Evolutionary conservation across 2,888 invertebrate genomes (phyloP).

Genomic region (Drosophila pseudotalamancana): DNA sequence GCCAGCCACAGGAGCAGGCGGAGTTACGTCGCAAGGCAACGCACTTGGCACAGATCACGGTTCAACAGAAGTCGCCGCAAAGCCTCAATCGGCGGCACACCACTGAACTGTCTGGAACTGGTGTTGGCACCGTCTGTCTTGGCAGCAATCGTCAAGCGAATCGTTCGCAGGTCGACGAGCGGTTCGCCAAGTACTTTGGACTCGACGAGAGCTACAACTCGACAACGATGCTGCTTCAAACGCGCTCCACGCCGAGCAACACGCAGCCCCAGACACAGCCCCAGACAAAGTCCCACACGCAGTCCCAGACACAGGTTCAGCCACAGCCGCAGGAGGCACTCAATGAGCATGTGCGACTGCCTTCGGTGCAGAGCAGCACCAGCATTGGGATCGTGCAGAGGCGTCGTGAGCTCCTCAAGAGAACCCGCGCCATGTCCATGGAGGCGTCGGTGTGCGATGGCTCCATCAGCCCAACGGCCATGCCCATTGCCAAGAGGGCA

Average conservation of each 20-base stretch:
- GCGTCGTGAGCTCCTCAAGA: slow-evolving; percentile 74
- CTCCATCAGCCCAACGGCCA: slow-evolving; percentile 42
- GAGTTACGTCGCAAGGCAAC: slow-evolving; percentile 75
- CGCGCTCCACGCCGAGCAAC: too few relatives aligned
- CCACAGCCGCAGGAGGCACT: slow-evolving; percentile 40
- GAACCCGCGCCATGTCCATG: slow-evolving; percentile 76
- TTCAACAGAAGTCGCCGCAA: slow-evolving; percentile 35
- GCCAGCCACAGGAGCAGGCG: slow-evolving; percentile 49
- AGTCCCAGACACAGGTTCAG: too few relatives aligned
- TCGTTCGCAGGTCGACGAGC: slow-evolving; percentile 61
- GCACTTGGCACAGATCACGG: slow-evolving; percentile 43
- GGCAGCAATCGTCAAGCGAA: slow-evolving; percentile 2
- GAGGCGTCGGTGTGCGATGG: slow-evolving; percentile 37
- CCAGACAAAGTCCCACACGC: too few relatives aligned
- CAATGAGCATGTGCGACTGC: slow-evolving; percentile 64
- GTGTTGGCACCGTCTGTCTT: slow-evolving; percentile 27
- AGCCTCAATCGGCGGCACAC: slow-evolving; percentile 54
- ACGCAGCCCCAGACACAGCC: too few relatives aligned
- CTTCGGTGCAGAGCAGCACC: slow-evolving; percentile 1
- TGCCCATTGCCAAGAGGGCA: slow-evolving; percentile 58
- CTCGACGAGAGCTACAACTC: slow-evolving; percentile 32
- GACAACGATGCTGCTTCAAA: slow-evolving; percentile 32
- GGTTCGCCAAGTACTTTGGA: slow-evolving; percentile 82
- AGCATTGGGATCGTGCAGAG: slow-evolving; percentile 38
- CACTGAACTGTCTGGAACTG: slow-evolving; percentile 45